Base-by-base conservation (phyloP, 2,888 invertebrate genomes). In the Zele albiditarsus region DNA sequence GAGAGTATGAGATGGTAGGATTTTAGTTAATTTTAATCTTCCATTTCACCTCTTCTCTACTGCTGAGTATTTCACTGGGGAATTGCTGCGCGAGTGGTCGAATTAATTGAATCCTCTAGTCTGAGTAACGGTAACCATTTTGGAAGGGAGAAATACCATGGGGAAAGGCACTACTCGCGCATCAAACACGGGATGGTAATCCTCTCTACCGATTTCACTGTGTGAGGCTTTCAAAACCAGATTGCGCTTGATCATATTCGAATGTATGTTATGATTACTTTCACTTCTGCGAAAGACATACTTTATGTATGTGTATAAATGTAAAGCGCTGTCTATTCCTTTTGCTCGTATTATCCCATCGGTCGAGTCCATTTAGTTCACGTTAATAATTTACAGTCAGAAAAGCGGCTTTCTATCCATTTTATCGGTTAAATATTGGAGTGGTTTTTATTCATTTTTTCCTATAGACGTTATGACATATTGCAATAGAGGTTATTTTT, bases 171-270 rank as follows among this genome's bases (percentile, higher is more conserved):
- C 33, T 68, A 53, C 53, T 31, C 57, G 68, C 53, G 57, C 57
- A 70, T 60, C 70, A 60, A 70, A 70, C 38, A 70, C 25, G 60
- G 20, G 60, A 60, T 60, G 70, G 38, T 70, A 70, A 70, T 70
- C 70, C 38, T 70, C 60, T 53, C 33, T 42, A 20, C 49, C 58
- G 70, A 70, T 70, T 70, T 33, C 1, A 53, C 53, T 53, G 20
- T 70, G 23, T 38, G 25, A 42, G 25, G 60, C 28, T 28, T 68
- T 38, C 70, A 42, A 58, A 38, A 58, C 28, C 68, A 69, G 68
- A 57, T 69, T 69, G 57, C 23, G 28, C 67, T 27, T 23, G 67
- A 67, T 67, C 25, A 67, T 67, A 49, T 67, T 46, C 38, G 27
- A 67, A 20, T 53, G 27, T 67, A 67, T 42, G 20, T 67, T 67